These are phyloP conservation scores for Porites rus DNA, from an alignment of 92 coral and sea anemone species.

Conservation along the genomic window DNA sequence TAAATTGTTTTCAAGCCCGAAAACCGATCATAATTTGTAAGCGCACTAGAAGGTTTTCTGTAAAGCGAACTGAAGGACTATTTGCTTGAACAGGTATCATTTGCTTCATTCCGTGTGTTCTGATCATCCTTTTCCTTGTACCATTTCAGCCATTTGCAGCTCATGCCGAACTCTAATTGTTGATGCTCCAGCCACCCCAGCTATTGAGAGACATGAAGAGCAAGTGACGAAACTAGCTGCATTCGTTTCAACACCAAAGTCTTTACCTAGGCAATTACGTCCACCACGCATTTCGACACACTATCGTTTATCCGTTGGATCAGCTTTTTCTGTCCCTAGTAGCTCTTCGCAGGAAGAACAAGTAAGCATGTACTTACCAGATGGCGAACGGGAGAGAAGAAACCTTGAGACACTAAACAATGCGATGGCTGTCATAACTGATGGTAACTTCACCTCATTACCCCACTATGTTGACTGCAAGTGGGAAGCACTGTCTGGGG, in stretches of 20 bases:
- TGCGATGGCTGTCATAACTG: conserved; percentile 45
- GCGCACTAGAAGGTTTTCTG: neutral
- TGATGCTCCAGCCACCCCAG: conserved; percentile 2
- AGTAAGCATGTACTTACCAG: conserved; percentile 54
- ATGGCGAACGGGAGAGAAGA: conserved; percentile 49
- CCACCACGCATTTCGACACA: neutral
- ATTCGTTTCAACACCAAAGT: neutral
- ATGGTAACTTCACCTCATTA: conserved; percentile 46
- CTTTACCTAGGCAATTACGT: conserved; percentile 46
- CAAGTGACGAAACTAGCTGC: neutral
- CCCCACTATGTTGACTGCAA: conserved; percentile 29
- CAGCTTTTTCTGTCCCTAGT: conserved; percentile 56
- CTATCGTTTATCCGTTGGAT: conserved; percentile 54
- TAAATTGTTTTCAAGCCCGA: too few species aligned
- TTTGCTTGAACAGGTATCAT: neutral
- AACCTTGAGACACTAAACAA: conserved; percentile 43
- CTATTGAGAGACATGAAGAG: neutral
- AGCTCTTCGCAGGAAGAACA: conserved; percentile 63
- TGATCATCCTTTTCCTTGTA: neutral
- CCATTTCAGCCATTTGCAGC: conserved; percentile 10
- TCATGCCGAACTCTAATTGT: neutral
- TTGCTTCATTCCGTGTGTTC: neutral
- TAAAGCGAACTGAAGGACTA: neutral
- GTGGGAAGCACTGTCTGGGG: conserved; percentile 48
- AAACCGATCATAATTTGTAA: neutral